Conservation (phyloP, 2,888 invertebrate genomes). For the Stenichneumon culpator region DNA sequence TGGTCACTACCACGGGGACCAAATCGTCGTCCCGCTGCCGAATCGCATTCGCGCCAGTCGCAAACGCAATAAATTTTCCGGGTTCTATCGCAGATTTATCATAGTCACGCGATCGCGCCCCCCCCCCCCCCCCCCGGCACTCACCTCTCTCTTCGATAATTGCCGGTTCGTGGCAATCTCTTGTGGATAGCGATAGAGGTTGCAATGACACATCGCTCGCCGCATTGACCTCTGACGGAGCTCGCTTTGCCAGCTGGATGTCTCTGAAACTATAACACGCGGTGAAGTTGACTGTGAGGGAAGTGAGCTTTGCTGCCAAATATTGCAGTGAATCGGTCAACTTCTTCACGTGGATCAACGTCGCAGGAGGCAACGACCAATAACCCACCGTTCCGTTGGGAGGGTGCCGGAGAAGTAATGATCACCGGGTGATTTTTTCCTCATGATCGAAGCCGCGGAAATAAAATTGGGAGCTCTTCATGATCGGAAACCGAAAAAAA, state of each 20-base stretch:
- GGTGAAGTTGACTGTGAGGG: background rate
- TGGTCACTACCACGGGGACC: conserved; percentile 45
- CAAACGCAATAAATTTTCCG: conserved; percentile 58
- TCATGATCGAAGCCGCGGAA: background rate
- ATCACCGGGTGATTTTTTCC: background rate
- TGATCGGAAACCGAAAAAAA: too few relatives aligned
- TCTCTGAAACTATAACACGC: background rate
- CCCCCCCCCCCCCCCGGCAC: conserved; percentile 69
- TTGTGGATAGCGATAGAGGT: conserved; percentile 33
- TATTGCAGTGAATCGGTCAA: background rate
- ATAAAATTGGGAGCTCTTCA: background rate
- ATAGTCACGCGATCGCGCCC: conserved; percentile 80
- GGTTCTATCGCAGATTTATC: conserved; percentile 79
- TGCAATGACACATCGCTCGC: conserved; percentile 17
- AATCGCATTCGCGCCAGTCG: conserved; percentile 79
- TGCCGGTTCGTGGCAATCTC: conserved; percentile 75
- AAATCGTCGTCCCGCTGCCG: conserved; percentile 66
- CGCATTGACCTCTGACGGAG: background rate
- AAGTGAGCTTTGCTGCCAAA: background rate
- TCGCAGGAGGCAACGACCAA: background rate
- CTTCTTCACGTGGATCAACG: background rate
- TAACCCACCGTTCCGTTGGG: background rate
- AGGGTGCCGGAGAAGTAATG: background rate
- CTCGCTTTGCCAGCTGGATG: background rate
- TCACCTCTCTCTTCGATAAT: conserved; percentile 73